Evolutionary conservation across 2,888 invertebrate species (phyloP).

Genomic region (Agonopterix alstromeriana): DNA sequence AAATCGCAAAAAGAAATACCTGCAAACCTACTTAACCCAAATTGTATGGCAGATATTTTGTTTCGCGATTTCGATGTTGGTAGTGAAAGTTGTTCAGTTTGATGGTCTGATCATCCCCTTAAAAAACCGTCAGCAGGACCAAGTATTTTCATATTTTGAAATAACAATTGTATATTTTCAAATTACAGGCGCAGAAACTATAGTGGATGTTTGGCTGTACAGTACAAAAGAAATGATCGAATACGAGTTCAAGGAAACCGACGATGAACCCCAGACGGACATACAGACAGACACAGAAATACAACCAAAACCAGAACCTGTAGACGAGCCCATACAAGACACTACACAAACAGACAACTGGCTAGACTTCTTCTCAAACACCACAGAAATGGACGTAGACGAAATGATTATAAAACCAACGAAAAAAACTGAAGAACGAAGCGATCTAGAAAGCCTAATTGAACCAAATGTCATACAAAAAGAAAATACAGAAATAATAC

Average conservation of each 20-base stretch:
- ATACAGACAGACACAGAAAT: constrained; percentile 4
- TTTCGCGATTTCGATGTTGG: too few species aligned
- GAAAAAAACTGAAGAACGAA: constrained; percentile 27
- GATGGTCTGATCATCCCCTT: too few species aligned
- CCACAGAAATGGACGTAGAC: constrained; percentile 54
- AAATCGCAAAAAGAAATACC: too few species aligned
- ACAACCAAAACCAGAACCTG: constrained; percentile 13
- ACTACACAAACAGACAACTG: constrained; percentile 38
- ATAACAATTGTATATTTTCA: too few species aligned
- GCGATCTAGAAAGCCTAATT: constrained; percentile 12
- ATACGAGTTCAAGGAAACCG: constrained; percentile 43
- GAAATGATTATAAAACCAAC: constrained; percentile 60
- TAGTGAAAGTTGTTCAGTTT: too few species aligned
- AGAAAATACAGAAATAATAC: neutral
- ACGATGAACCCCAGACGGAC: constrained; percentile 10
- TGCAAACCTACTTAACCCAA: too few species aligned
- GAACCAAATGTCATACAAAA: constrained; percentile 12
- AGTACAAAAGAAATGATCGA: constrained; percentile 61
- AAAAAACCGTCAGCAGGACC: too few species aligned
- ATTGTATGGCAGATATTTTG: too few species aligned
- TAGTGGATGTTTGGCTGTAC: constrained; percentile 83
- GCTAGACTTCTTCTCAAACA: constrained; percentile 59
- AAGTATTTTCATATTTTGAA: too few species aligned
- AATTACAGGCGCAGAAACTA: constrained; percentile 84
- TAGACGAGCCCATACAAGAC: constrained; percentile 5